Evolutionary conservation across 2,888 invertebrate species (phyloP), one percentile per base, ranked within the genome.

Genomic region (Andricus quercusramuli): DNA sequence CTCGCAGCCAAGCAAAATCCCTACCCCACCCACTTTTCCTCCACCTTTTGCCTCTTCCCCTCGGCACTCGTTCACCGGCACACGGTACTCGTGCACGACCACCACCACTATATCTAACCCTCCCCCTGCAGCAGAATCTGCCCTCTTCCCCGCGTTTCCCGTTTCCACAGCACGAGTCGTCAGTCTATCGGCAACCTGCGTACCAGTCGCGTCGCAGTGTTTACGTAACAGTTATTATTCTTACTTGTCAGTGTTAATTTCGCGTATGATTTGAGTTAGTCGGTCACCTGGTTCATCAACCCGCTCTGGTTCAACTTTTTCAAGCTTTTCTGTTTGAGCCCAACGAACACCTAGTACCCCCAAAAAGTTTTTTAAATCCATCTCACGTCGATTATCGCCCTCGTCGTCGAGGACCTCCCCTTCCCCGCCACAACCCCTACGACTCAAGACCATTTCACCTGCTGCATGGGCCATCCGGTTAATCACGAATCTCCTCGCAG

Each of bases 131-230:
- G 68, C 68, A 68, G 44, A 44, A 47, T 47, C 15, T 68, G 32
- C 51, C 32, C 74, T 56, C 74, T 51, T 32, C 74, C 51, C 56
- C 74, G 74, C 74, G 51, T 11, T 56, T n/a, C 32, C 56, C 74
- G 29, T 56, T n/a, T 51, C 32, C n/a, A 56, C n/a, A 70, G 51
- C 70, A 51, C 20, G 70, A 74, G 44, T 86, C 85, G 89, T 91
- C 92, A 92, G 92, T 92, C 90, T 91, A 91, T 92, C 92, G 92
- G 92, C 91, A 92, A 92, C 92, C 91, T 91, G 92, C 92, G 92
- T 88, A 91, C 91, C 88, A 90, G 87, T 87, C 89, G 92, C 90
- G 91, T 92, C 92, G 92, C 90, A 90, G 91, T 88, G 88, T 89
- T 91, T 90, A 90, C 89, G 90, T 91, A 90, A 90, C 86, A 89